Evolutionary conservation across 2,888 invertebrate species (phyloP), one percentile per base, ranked within the genome.

Genomic region (Calameuta idolon): DNA sequence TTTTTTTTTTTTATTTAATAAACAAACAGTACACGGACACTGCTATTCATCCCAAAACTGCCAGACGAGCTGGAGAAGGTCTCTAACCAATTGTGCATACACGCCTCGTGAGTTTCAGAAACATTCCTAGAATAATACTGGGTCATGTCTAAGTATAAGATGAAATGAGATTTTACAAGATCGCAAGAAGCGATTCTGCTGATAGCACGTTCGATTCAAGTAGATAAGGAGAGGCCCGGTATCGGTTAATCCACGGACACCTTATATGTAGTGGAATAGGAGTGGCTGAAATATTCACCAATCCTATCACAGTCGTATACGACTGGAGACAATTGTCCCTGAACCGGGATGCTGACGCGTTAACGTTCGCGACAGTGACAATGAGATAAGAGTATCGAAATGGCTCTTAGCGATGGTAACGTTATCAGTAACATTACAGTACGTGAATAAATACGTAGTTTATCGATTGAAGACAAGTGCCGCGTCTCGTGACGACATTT

Each of bases 81-180:
- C 55, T 55, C 23, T 55, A 55, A 23, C 55, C 55, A 55, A 23
- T 55, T 23, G 55, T 2, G 55, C 55, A 55, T 55, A 55, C 55
- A 23, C 9, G 9, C 23, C 9, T 55, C 9, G 34, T 69, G 34
- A 73, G 55, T 76, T 73, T 73, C 76, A 55, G 73, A 77, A 77
- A 74, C 76, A 74, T 77, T 74, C 68, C 55, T 71, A 77, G 74
- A 77, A 77, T 77, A 77, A 77, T 77, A 77, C 76, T 77, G 68
- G 76, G 76, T 74, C 76, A 31, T 77, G 35, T 77, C 71, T 68
- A 74, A 77, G 76, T 74, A 55, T 74, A 77, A 55, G 34, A n/a
- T 34, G 31, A 4, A 55, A 23, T n/a, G 31, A 9, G 31, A 71
- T 55, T 55, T 55, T 55, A 55, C 23, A 55, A 23, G 23, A 55